A percentile compares a stretch with the other conserved stretches of the same genome.
Evolutionary conservation across 2,113 vertebrate species (phyloP).

Genomic region (Chionis minor): DNA sequence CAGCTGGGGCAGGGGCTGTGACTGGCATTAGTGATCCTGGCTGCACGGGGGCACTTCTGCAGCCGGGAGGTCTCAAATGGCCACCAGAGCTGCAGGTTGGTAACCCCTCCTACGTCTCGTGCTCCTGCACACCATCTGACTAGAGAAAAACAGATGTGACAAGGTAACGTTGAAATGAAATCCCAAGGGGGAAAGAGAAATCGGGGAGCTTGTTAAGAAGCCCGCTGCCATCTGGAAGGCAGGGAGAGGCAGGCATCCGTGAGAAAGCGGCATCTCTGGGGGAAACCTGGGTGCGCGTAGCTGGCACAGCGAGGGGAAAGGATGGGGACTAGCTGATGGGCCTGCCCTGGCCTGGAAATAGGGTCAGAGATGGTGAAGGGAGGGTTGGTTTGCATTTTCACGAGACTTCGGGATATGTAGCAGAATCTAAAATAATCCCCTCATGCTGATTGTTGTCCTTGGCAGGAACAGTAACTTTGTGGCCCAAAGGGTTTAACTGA

Average conservation of each 20-base stretch:
- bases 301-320: background rate
- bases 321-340: background rate
- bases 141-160: slow-evolving; percentile 50
- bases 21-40: background rate
- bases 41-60: background rate
- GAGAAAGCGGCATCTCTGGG: slow-evolving; percentile 33
- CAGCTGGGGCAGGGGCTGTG: background rate
- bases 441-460: slow-evolving; percentile 13
- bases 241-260: background rate
- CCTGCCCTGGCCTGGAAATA: background rate
- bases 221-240: slow-evolving; percentile 57
- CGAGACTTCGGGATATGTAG: background rate
- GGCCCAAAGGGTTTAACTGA: slow-evolving; percentile 28
- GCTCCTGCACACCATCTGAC: background rate
- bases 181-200: slow-evolving; percentile 5
- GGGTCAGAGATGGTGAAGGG: background rate
- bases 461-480: slow-evolving; percentile 41
- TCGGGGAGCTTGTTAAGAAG: slow-evolving; percentile 42
- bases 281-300: background rate
- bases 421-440: slow-evolving; percentile 42
- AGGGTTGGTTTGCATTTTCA: background rate
- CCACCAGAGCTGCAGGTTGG: background rate
- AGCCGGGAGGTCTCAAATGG: background rate
- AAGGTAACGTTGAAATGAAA: slow-evolving; percentile 13
- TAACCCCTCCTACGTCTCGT: background rate